Conservation (phyloP, 1,140 invertebrate species). For the Eubasilissa regina region DNA sequence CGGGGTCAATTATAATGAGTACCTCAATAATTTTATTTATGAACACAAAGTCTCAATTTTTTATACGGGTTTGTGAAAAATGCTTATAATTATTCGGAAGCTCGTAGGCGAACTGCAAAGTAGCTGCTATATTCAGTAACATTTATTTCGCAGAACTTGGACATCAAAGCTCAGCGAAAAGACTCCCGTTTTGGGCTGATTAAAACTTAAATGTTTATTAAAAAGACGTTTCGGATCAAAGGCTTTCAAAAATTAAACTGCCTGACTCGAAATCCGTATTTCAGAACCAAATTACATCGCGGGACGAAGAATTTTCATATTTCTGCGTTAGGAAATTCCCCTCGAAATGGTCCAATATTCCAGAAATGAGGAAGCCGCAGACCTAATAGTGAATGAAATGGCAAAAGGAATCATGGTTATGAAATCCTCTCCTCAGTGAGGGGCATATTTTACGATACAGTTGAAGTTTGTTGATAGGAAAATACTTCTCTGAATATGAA, state of each 20-base stretch:
- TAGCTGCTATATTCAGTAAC: too few species aligned
- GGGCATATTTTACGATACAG: constrained; percentile 33
- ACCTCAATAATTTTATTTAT: too few species aligned
- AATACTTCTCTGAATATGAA: constrained; percentile 2
- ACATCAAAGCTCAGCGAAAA: too few species aligned
- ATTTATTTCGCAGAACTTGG: too few species aligned
- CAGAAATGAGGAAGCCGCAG: constrained; percentile 23
- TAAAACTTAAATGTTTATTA: constrained; percentile 5
- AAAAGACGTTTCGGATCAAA: constrained; percentile 16
- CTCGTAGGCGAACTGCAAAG: too few species aligned
- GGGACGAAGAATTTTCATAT: constrained; percentile 17
- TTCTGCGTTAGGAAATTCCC: constrained; percentile 7
- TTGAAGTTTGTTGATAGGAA: constrained; percentile 28
- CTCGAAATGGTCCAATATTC: constrained; percentile 16
- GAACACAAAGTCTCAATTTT: too few species aligned
- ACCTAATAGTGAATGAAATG: constrained; percentile 38
- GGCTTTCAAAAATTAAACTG: constrained; percentile 11
- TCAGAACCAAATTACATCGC: constrained; percentile 13
- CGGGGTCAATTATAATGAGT: too few species aligned
- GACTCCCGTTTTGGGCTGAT: too few species aligned
- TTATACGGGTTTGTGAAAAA: too few species aligned
- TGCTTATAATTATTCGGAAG: too few species aligned
- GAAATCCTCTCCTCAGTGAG: constrained; percentile 16
- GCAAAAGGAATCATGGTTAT: constrained; percentile 36
- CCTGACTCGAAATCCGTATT: constrained; percentile 6